Percentiles rank a stretch among this genome's conserved stretches.
phyloP scores from a whole-genome alignment of 2,888 invertebrate species.

The Pristionchus maxplancki region DNA sequence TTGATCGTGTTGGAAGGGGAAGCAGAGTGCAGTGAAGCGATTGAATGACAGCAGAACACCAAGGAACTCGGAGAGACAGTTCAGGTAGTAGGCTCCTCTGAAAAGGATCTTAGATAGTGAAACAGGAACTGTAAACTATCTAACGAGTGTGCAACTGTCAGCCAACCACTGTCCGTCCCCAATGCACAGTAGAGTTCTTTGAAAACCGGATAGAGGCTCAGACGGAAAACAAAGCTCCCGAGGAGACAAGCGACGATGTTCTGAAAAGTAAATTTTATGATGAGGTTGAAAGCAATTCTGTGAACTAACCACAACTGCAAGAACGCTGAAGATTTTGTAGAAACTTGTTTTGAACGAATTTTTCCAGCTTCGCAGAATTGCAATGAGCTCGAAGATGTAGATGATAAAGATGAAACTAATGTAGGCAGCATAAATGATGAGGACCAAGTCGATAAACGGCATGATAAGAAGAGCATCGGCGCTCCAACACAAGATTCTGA shows the following conservation, averaged over 20 bases:
- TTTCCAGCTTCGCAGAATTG: not conserved
- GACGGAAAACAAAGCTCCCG: not conserved
- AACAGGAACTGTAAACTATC: not conserved
- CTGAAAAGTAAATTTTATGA: not conserved
- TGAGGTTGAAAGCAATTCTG: not conserved
- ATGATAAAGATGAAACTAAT: not conserved
- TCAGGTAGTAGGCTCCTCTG: not conserved
- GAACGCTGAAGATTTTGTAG: not conserved
- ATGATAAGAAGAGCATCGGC: not conserved
- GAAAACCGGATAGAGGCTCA: not conserved
- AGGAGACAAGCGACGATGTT: not conserved
- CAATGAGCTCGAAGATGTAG: not conserved
- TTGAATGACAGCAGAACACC: not conserved
- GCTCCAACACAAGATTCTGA: not conserved
- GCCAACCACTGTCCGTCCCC: not conserved
- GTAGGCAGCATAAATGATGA: not conserved
- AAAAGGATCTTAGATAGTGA: not conserved
- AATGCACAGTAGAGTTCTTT: not conserved
- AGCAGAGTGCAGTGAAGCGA: not conserved
- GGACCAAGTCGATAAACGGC: not conserved
- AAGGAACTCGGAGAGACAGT: not conserved
- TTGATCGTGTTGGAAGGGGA: not conserved
- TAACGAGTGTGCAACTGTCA: not conserved
- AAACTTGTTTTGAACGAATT: not conserved
- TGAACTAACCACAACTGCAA: not conserved